A percentile compares a stretch with the other conserved stretches of the same genome.
phyloP scores from a whole-genome alignment of 2,888 invertebrate species.

The Archaeoteleia sp. region DNA sequence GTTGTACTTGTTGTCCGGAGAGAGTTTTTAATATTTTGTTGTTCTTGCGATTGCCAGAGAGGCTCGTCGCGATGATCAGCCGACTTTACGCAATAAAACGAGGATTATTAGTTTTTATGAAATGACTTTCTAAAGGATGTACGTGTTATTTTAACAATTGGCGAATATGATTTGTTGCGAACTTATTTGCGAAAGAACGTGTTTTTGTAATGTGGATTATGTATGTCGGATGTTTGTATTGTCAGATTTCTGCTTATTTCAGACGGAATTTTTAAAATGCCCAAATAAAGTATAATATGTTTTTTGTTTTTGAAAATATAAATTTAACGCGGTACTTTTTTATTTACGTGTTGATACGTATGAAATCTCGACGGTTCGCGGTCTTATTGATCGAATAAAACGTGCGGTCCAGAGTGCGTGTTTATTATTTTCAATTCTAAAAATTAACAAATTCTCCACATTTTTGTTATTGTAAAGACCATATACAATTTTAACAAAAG shows the following conservation, averaged over 20 bases:
- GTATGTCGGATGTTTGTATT: conserved; percentile 35
- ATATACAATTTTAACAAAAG: not conserved
- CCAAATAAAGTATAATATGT: conserved; percentile 45
- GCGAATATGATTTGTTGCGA: conserved; percentile 36
- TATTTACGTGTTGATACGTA: conserved; percentile 20
- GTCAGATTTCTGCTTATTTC: conserved; percentile 36
- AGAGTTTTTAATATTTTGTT: conserved; percentile 55
- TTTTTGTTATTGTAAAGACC: not conserved
- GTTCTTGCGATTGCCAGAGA: conserved; percentile 28
- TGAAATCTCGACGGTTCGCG: conserved; percentile 11
- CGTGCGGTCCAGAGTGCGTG: conserved; percentile 40
- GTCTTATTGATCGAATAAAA: conserved; percentile 3
- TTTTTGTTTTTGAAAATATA: conserved; percentile 25
- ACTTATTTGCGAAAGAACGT: conserved; percentile 18
- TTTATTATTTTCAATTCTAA: too few species aligned
- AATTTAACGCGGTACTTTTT: conserved; percentile 17
- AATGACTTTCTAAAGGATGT: conserved; percentile 32
- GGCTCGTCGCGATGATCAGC: conserved; percentile 46
- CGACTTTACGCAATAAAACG: conserved; percentile 27
- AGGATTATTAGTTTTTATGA: conserved; percentile 32
- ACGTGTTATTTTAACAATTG: conserved; percentile 35
- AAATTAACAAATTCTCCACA: not conserved
- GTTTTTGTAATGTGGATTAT: conserved; percentile 31
- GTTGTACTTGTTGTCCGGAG: conserved; percentile 51
- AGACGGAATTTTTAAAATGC: conserved; percentile 39